These are phyloP conservation scores for Peribatodes rhomboidaria DNA, from an alignment of 2,888 invertebrate species.

Conservation along the genomic window DNA sequence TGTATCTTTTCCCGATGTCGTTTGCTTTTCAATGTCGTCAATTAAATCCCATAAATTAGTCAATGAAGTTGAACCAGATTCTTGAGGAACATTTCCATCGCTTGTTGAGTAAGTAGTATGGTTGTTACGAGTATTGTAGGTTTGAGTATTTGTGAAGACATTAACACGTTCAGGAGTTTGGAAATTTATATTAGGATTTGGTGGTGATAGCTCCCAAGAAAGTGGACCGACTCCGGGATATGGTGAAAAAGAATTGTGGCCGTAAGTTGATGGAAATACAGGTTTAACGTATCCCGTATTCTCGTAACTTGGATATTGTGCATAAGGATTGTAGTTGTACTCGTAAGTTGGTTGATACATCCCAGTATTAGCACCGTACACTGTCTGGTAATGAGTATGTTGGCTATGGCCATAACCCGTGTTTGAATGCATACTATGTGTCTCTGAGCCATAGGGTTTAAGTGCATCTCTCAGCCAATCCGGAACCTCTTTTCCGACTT, in stretches of 20 bases:
- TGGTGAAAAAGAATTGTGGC: background rate
- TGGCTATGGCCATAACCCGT: conserved; percentile 7
- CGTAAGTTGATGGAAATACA: background rate
- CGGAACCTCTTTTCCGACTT: background rate
- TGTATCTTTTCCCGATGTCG: conserved; percentile 34
- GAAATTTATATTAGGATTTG: background rate
- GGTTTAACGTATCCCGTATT: background rate
- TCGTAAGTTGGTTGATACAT: background rate
- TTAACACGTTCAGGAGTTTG: conserved; percentile 13
- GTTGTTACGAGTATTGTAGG: conserved; percentile 22
- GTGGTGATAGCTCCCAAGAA: background rate
- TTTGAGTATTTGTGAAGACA: conserved; percentile 16
- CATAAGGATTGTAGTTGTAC: background rate
- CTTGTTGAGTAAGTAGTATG: conserved; percentile 32
- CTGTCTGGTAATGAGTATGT: conserved; percentile 6
- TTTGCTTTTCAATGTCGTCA: conserved; percentile 50
- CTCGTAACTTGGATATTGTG: background rate
- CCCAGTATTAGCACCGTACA: background rate
- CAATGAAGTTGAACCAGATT: conserved; percentile 41
- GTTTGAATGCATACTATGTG: conserved; percentile 4
- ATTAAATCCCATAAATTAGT: conserved; percentile 56
- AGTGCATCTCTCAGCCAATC: conserved; percentile 19
- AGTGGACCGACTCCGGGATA: background rate
- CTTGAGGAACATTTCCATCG: conserved; percentile 10
- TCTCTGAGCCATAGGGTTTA: too few relatives aligned